These are phyloP conservation scores for Calyptommatus sinebrachiatus DNA, from an alignment of 2,113 vertebrate genomes.

Conservation along the genomic window DNA sequence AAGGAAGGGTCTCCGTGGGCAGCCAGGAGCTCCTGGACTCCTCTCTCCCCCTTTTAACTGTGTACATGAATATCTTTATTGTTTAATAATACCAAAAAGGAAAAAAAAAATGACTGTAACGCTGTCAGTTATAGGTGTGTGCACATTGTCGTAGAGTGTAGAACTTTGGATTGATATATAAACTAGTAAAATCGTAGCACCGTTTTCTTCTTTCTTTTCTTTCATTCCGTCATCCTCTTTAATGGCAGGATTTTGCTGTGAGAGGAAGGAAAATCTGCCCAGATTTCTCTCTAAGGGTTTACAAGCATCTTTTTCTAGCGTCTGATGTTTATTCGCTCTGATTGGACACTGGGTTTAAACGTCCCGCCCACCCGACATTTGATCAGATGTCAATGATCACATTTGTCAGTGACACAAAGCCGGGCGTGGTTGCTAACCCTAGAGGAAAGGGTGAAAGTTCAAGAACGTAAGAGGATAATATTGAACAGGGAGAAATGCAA, in stretches of 20 bases:
- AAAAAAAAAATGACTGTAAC: constrained; percentile 69
- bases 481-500: no score
- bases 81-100: constrained; percentile 82
- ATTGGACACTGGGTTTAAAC: no score
- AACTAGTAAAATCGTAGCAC: constrained; percentile 81
- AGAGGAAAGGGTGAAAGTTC: no score
- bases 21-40: constrained; percentile 60
- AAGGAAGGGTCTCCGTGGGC: constrained; percentile 65
- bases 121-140: constrained; percentile 86
- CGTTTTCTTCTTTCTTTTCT: constrained; percentile 45
- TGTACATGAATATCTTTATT: constrained; percentile 78
- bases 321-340: no score
- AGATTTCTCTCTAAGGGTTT: background rate
- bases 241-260: no score
- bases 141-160: constrained; percentile 91
- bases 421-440: no score
- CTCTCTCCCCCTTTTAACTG: constrained; percentile 55
- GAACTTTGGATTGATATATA: constrained; percentile 92
- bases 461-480: no score
- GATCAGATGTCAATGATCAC: no score
- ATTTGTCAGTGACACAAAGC: no score
- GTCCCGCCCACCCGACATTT: no score
- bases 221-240: background rate
- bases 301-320: no score
- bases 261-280: background rate